Conservation (phyloP, 2,113 vertebrate genomes). For the Sturnira hondurensis region DNA sequence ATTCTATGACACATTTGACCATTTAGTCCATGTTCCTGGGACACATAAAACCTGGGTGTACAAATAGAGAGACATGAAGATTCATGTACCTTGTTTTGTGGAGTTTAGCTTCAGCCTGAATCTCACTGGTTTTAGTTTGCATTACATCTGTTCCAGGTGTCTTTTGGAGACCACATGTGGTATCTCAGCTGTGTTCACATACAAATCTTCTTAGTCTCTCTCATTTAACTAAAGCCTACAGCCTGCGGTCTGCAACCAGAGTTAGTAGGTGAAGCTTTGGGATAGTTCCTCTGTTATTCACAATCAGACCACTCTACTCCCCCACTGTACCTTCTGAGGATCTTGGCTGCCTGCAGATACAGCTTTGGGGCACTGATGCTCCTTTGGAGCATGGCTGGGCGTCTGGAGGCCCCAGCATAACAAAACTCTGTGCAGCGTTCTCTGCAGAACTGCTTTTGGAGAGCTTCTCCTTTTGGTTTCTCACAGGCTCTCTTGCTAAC, state of each 20-base stretch:
- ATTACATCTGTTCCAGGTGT: background rate
- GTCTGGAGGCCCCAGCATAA: background rate
- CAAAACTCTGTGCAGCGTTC: background rate
- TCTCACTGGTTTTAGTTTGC: background rate
- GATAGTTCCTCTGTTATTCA: background rate
- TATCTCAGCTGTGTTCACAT: background rate
- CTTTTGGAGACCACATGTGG: background rate
- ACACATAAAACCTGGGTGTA: background rate
- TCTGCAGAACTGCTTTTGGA: background rate
- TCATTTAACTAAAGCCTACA: background rate
- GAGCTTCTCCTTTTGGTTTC: background rate
- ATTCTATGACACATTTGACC: background rate
- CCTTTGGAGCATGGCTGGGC: background rate
- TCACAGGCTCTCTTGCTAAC: background rate
- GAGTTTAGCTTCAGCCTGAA: background rate
- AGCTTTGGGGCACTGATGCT: background rate
- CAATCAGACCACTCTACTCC: background rate
- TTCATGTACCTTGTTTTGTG: background rate
- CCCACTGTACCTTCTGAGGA: rapidly evolving
- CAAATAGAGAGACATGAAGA: background rate
- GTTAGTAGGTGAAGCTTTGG: background rate
- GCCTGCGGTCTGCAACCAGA: background rate
- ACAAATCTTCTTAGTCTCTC: background rate
- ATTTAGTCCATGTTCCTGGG: background rate
- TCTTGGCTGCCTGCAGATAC: background rate